Base-by-base conservation (phyloP, 2,888 invertebrate species). In the Cantharis rustica region DNA sequence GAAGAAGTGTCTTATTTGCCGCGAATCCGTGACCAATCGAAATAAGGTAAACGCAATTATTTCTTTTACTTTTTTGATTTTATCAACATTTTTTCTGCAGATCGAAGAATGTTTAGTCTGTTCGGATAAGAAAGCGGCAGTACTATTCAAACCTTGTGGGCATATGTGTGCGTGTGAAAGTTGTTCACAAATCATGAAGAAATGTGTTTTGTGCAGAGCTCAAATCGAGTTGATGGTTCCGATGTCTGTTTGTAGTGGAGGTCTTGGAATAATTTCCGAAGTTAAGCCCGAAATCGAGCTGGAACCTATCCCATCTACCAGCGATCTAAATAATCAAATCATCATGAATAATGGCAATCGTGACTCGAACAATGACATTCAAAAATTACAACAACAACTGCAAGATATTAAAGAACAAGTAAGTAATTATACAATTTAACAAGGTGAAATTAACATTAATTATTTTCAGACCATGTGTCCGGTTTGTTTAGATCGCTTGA, bases 371-470 rank as follows among this genome's bases (percentile, higher is more conserved):
- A 93, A 92, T 76, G 98, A 98, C 88, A 95, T 98, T 75, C 95
- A 96, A 87, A 96, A 96, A 86, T 89, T 97, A 64, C 96, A 96
- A 86, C 98, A 98, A 87, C 98, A 98, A 86, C 89, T 99, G 79
- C 97, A 98, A 88, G 98, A 98, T 87, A 98, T 98, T 84, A 98
- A 98, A 87, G 98, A 98, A 88, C 98, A 98, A 93, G 97, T 96
- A 86, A 83, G 82, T 81, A 23, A 10, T 47, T 17, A 69, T n/a
- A 23, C 10, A 15, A 1, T 16, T 61, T 47, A 69, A 23, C 10
- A 13, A 20, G n/a, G 1, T 2, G 15, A 10, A n/a, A 26, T 9
- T 9, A 26, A 26, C 16, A 10, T 63, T 68, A 17, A 76, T 80
- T 78, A 79, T 81, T 91, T 90, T 3, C 92, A 98, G 97, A 98